Conservation (phyloP, 2,888 invertebrate genomes). For the Ornithoptera alexandrae region DNA sequence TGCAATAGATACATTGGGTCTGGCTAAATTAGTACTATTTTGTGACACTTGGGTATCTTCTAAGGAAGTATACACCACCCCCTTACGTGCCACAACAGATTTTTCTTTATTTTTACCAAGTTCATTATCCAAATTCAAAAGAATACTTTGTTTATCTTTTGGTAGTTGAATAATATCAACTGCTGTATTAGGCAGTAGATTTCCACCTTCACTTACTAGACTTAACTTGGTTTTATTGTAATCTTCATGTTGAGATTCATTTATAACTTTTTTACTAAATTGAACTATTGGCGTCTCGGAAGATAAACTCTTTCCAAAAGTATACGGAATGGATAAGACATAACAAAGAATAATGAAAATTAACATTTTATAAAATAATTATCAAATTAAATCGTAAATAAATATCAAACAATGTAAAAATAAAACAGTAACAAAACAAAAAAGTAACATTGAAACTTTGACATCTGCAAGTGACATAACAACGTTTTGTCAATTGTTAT, state of each 20-base stretch:
- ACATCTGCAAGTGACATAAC: constrained; percentile 2
- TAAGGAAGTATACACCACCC: constrained; percentile 35
- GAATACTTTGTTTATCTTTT: constrained; percentile 44
- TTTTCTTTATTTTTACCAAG: constrained; percentile 47
- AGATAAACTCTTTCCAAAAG: constrained; percentile 38
- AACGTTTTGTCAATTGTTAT: constrained; percentile 15
- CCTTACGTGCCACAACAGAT: constrained; percentile 39
- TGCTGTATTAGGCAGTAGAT: constrained; percentile 43
- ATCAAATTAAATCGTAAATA: constrained; percentile 25
- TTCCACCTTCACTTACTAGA: constrained; percentile 57
- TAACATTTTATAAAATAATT: constrained; percentile 42
- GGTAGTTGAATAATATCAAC: constrained; percentile 39
- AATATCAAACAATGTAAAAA: constrained; percentile 20
- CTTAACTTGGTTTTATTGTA: constrained; percentile 42
- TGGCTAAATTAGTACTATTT: constrained; percentile 30
- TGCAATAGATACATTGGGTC: constrained; percentile 21
- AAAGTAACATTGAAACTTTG: constrained; percentile 6
- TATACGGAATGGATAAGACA: constrained; percentile 42
- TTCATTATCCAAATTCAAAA: constrained; percentile 49
- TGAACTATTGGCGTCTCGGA: constrained; percentile 32
- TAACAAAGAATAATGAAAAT: constrained; percentile 40
- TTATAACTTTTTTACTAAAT: constrained; percentile 26
- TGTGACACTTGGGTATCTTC: constrained; percentile 30
- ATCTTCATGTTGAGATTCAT: constrained; percentile 24
- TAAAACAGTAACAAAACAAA: constrained; percentile 19